A percentile compares a stretch with the other conserved stretches of the same genome.
Evolutionary conservation across 1,140 invertebrate genomes (phyloP).

Genomic region (Platyscapa corneri): DNA sequence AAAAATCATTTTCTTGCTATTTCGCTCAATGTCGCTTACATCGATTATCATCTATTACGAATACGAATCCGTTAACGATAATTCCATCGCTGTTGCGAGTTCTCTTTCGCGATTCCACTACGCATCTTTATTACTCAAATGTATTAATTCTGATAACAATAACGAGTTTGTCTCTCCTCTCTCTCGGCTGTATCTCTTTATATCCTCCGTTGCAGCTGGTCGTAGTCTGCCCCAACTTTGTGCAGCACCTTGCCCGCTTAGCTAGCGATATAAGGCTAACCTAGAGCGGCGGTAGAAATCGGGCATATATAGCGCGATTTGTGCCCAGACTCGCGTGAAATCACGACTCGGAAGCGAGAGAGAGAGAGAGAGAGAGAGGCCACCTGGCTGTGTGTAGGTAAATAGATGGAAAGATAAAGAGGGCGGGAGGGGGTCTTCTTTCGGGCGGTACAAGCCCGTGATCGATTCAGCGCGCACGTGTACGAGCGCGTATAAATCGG

Average conservation of each 20-base stretch:
- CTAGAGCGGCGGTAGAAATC: neutral
- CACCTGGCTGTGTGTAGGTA: too few species aligned
- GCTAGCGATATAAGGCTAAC: neutral
- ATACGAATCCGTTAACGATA: too few species aligned
- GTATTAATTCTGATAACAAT: neutral
- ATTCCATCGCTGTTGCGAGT: too few species aligned
- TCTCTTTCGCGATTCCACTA: too few species aligned
- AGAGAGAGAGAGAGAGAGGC: neutral
- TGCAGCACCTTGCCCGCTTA: neutral
- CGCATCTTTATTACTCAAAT: neutral
- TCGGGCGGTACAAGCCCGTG: neutral
- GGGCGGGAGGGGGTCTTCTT: neutral
- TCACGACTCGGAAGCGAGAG: slow-evolving; percentile 11
- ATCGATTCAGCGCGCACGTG: slow-evolving; percentile 6
- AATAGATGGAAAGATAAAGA: neutral
- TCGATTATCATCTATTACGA: too few species aligned
- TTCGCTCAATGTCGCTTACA: too few species aligned
- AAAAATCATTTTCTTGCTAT: too few species aligned
- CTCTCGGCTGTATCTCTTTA: too few species aligned
- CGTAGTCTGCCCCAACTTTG: neutral
- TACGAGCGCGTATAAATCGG: neutral
- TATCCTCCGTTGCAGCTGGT: too few species aligned
- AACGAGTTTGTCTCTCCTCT: too few species aligned
- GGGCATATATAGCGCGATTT: slow-evolving; percentile 13
- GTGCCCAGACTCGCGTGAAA: slow-evolving; percentile 33